Percentiles rank a stretch among this genome's conserved stretches.
phyloP scores from a whole-genome alignment of 1,140 invertebrate genomes.

The Ylistrum balloti region DNA sequence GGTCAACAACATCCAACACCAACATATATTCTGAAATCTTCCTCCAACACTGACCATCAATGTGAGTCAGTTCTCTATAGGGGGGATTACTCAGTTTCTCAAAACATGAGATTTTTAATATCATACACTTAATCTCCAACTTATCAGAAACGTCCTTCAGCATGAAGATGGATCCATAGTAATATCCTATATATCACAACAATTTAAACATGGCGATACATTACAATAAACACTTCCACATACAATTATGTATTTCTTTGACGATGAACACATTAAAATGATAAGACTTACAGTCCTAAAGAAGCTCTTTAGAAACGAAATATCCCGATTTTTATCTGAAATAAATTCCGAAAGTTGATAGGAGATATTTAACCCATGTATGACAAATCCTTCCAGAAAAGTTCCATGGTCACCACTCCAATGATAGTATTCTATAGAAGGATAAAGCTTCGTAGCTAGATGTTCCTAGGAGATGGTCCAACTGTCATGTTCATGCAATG shows the following conservation, averaged over 20 bases:
- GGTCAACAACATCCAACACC: not conserved
- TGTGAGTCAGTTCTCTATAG: not conserved
- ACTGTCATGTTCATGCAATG: not conserved
- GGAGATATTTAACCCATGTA: not conserved
- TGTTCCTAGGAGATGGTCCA: not conserved
- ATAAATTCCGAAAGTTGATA: not conserved
- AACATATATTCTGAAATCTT: not conserved
- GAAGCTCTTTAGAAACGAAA: not conserved
- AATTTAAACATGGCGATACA: not conserved
- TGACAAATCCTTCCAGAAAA: not conserved
- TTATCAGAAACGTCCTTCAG: not conserved
- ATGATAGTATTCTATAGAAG: not conserved
- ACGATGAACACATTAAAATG: not conserved
- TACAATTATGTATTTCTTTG: not conserved
- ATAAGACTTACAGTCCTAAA: not conserved
- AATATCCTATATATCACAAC: not conserved
- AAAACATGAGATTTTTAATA: not conserved
- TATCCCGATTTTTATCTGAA: not conserved
- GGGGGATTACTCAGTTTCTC: not conserved
- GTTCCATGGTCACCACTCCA: conserved; percentile 16
- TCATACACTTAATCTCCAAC: not conserved
- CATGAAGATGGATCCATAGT: not conserved
- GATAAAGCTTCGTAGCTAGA: too few relatives aligned
- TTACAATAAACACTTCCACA: too few relatives aligned
- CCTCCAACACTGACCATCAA: not conserved